Evolutionary conservation across 1,140 invertebrate genomes (phyloP), one percentile per base, ranked within the genome.

Genomic region (Dolichoris vasculosae): DNA sequence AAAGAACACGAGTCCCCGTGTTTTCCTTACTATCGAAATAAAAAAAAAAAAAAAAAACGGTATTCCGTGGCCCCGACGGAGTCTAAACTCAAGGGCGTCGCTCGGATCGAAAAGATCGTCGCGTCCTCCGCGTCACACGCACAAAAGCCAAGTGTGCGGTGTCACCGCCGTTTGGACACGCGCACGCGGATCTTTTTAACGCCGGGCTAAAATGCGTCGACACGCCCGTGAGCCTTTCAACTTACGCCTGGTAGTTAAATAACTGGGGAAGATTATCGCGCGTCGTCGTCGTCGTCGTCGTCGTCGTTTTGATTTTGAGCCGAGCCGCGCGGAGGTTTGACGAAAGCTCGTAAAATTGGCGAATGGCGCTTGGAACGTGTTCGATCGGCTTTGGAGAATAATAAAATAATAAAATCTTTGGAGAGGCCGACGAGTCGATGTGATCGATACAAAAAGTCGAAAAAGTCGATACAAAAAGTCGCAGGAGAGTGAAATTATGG

Each of bases 181-280:
- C 43, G 63, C 55, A 71, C 69, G n/a, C 64, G 46, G 46, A 76
- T 51, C 82, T 83, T 83, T 83, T 83, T 83, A 83, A 75, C 82
- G 71, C 71, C 64, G 51, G 3, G 26, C n/a, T 51, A 48, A 43
- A 69, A 76, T 83, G 82, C 82, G 51, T 63, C 6, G 51, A 15
- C 71, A 76, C 51, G 69, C 46, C 35, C 13, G 75, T 32, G 46
- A 26, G 23, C 46, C 46, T 51, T 76, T 51, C 6, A 73, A 43
- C 32, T 17, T 8, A 43, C 20, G 38, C 20, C 15, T 2, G 23
- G 32, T 7, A 43, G 23, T 73, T 73, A n/a, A n/a, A n/a, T 73
- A 73, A 43, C 38, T 17, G 40, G 23, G 15, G 38, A 17, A 73
- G 69, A 73, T 43, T 73, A 73, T 73, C 0, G 40, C 26, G 13